These are phyloP conservation scores for Amphiprion ocellaris DNA, from an alignment of 2,113 vertebrate genomes.

Conservation along the genomic window DNA sequence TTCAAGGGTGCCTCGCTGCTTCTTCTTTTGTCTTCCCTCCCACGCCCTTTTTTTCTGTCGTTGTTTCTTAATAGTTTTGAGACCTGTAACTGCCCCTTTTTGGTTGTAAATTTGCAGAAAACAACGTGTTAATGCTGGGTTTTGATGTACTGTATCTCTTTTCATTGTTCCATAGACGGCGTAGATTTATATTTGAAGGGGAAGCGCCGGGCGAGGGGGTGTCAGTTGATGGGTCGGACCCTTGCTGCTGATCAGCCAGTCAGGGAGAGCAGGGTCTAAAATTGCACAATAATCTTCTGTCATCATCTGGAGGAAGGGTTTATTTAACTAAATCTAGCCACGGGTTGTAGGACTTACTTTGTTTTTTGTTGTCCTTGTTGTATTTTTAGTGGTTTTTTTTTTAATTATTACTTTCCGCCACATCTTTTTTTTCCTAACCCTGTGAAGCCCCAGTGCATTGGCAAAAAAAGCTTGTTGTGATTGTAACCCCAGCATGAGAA, in stretches of 20 bases:
- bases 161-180: slow-evolving; percentile 43
- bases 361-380: slow-evolving; percentile 50
- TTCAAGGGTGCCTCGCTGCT: slow-evolving; percentile 60
- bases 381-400: slow-evolving; percentile 31
- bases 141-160: slow-evolving; percentile 70
- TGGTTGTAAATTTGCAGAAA: slow-evolving; percentile 57
- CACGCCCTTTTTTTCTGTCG: background rate
- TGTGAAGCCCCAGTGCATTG: slow-evolving; percentile 59
- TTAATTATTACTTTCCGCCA: slow-evolving; percentile 24
- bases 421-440: slow-evolving; percentile 35
- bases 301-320: slow-evolving; percentile 53
- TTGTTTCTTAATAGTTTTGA: slow-evolving; percentile 24
- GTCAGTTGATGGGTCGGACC: slow-evolving; percentile 38
- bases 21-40: slow-evolving; percentile 1
- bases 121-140: slow-evolving; percentile 49
- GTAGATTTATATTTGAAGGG: slow-evolving; percentile 29
- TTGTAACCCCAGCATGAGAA: slow-evolving; percentile 70
- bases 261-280: slow-evolving; percentile 74
- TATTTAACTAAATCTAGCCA: slow-evolving; percentile 63
- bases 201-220: background rate
- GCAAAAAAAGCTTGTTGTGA: slow-evolving; percentile 48
- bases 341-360: slow-evolving; percentile 52
- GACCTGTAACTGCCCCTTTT: slow-evolving; percentile 14
- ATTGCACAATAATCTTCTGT: slow-evolving; percentile 66
- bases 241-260: slow-evolving; percentile 80